Base-by-base conservation (phyloP, 2,888 invertebrate species). In the Agrochola lota region DNA sequence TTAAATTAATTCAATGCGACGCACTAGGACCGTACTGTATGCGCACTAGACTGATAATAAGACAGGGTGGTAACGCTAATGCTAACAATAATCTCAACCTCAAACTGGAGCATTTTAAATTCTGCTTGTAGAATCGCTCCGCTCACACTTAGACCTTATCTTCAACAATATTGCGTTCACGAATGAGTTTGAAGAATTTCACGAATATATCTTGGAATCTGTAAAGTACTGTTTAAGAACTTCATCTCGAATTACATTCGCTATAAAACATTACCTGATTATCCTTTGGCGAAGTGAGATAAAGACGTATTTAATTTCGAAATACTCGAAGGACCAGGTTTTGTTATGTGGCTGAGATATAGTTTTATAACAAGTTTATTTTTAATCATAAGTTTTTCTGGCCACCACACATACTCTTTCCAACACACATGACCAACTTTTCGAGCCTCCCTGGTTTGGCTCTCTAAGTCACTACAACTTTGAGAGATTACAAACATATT, bases 151-250 rank as follows among this genome's bases (percentile, higher is more conserved):
- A 49, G 9, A 2, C 77, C 40, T 30, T 0, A 26, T 7, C 67
- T 66, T 20, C 17, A 11, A 68, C 57, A 59, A 67, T 43, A 74
- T 66, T 70, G 57, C 64, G 72, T 79, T 80, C 69, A 69, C 63
- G 75, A 82, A 88, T 76, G 86, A 76, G 70, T 83, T 86, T 76
- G 74, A 70, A 78, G 67, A 80, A 76, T 76, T 86, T 76, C 55
- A 49, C 64, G 74, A 83, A 86, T 85, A 77, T 76, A 74, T 79
- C 64, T 80, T 26, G 55, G 71, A 68, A 77, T 85, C n/a, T 62
- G 64, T 52, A 76, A 76, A 77, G 57, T 74, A 71, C 60, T 77
- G 69, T 72, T 74, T 73, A 57, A 72, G 77, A 75, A 84, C 77
- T 71, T 85, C 57, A 87, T 79, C 63, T 77, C 4, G 62, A 72